Percentiles rank a stretch among this genome's conserved stretches.
Evolutionary conservation across 2,797 vertebrate genomes (phyloP).

Genomic region (Myotis planiceps): DNA sequence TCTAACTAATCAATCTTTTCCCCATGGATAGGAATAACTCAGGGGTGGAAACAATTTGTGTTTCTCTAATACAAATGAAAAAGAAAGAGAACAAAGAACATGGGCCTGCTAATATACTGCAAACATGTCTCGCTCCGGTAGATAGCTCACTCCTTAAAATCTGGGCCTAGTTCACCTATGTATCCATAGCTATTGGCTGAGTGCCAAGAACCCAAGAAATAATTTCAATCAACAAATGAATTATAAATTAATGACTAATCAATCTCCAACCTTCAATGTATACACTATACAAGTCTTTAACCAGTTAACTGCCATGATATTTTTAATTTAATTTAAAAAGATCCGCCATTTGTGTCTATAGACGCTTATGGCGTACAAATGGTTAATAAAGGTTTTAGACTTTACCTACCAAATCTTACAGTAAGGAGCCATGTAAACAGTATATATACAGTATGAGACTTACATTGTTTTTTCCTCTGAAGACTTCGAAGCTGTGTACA

Average conservation of each 20-base stretch:
- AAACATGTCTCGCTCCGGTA: not conserved
- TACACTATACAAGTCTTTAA: not conserved
- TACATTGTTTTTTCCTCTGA: slow-evolving; percentile 49
- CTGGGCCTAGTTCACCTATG: not conserved
- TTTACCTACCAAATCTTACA: not conserved
- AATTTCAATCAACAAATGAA: not conserved
- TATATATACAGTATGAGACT: not conserved
- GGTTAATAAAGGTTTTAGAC: not conserved
- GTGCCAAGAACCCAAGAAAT: not conserved
- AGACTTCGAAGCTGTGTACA: not conserved
- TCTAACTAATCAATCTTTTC: not conserved
- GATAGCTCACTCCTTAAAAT: not conserved
- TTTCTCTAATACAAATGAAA: slow-evolving; percentile 10
- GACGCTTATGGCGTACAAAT: no score
- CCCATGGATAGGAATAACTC: not conserved
- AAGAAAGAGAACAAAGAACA: not conserved
- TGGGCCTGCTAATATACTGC: not conserved
- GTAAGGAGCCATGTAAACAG: not conserved
- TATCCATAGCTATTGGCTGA: not conserved
- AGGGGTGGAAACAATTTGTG: not conserved
- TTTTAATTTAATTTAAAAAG: no score
- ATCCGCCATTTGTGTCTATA: no score
- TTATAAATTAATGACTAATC: not conserved
- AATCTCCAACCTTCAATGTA: not conserved
- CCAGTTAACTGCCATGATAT: no score